Evolutionary conservation across 2,797 vertebrate species (phyloP), one percentile per base, ranked within the genome.

Genomic region (Parotocinclus haroldoi): DNA sequence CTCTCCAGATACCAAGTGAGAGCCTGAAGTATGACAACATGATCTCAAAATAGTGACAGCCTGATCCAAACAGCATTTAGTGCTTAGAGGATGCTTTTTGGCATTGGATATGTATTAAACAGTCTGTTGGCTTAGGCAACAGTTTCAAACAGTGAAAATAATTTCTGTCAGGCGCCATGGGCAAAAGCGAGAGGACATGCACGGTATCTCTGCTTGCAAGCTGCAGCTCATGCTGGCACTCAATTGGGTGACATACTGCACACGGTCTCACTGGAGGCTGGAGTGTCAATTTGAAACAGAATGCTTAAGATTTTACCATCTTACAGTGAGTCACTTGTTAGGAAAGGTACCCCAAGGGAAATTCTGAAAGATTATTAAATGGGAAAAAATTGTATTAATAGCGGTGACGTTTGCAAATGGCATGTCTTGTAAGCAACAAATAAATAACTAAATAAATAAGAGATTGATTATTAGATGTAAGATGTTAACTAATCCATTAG

Each of bases 61-160:
- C 58, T 66, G 57, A 67, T 67, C 66, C 58, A 59, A 61, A 51
- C 17, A 55, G 57, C 60, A 69, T 77, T 72, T 69, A 46, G 44
- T 19, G 40, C 65, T 58, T 51, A 61, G 60, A 65, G 60, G 62
- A 51, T 66, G 69, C 17, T 72, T 52, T 19, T 14, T 39, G 59
- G 56, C 72, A 72, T 66, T 54, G 39, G 36, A 69, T 67, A 64
- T 46, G 38, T 66, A 60, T 42, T 14, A 51, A 69, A 55, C 46
- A 64, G 46, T 73, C 39, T 71, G 46, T 14, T 60, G 8, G 64
- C 58, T 68, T 67, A 46, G 55, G 62, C 54, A 62, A 48, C 27
- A 46, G 49, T 74, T 67, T 69, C 58, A 66, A 66, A 61, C 72
- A 79, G 77, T 65, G 40, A 50, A 74, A 78, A 71, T 64, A 48